Conservation (phyloP, 1,140 invertebrate genomes). For the Meloidogyne chitwoodi region DNA sequence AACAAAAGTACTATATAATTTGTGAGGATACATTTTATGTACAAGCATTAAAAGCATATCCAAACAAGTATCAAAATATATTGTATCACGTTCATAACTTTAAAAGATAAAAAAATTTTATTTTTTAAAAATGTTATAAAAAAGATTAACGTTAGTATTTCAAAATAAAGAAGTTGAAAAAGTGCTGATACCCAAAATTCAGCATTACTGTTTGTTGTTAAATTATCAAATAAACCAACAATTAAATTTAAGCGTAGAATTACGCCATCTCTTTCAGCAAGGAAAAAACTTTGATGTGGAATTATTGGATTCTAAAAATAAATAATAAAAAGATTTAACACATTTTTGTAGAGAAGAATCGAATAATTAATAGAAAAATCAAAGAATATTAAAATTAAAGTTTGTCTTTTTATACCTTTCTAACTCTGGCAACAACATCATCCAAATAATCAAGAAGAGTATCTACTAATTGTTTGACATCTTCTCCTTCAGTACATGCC, state of each 20-base stretch:
- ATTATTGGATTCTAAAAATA: conserved; percentile 30
- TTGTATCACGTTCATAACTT: conserved; percentile 14
- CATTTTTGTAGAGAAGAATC: too few relatives aligned
- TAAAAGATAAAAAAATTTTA: not conserved
- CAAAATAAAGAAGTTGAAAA: conserved; percentile 49
- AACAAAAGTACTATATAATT: conserved; percentile 32
- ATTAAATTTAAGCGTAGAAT: conserved; percentile 43
- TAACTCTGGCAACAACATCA: conserved; percentile 35
- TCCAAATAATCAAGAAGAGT: conserved; percentile 35
- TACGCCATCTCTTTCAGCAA: conserved; percentile 40
- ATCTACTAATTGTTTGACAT: conserved; percentile 39
- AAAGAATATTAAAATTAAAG: not conserved
- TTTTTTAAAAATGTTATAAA: not conserved
- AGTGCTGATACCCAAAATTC: conserved; percentile 43
- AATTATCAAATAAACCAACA: conserved; percentile 49
- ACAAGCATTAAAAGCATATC: conserved; percentile 48
- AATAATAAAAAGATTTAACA: too few relatives aligned
- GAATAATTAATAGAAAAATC: conserved; percentile 1
- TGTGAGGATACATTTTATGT: conserved; percentile 23
- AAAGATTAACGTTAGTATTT: conserved; percentile 27
- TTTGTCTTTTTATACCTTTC: conserved; percentile 17
- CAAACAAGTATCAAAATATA: conserved; percentile 49
- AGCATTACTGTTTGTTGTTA: conserved; percentile 26
- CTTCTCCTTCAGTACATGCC: conserved; percentile 43
- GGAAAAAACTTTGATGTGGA: conserved; percentile 27